Conservation (phyloP, 2,888 invertebrate genomes). For the Lycophotia porphyrea region DNA sequence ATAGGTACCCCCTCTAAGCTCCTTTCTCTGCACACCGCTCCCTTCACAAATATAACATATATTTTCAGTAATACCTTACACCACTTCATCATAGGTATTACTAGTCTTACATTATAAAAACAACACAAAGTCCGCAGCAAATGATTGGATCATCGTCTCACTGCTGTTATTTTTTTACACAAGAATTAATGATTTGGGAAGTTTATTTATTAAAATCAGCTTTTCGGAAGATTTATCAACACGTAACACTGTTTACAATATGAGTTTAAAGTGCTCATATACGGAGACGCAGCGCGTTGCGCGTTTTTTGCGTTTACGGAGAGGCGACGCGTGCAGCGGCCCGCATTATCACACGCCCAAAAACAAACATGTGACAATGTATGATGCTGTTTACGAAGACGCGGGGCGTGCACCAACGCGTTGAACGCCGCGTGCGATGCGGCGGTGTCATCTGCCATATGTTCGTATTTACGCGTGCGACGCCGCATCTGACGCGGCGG, state of each 20-base stretch:
- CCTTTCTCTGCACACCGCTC: constrained; percentile 57
- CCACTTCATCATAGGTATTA: background rate
- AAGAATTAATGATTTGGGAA: background rate
- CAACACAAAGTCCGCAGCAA: background rate
- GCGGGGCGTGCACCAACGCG: too few species aligned
- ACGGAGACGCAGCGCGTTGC: too few species aligned
- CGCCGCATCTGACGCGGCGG: too few species aligned
- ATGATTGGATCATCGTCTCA: background rate
- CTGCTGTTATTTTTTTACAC: background rate
- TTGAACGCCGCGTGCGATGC: too few species aligned
- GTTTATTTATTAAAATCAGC: background rate
- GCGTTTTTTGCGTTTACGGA: too few species aligned
- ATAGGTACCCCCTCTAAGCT: constrained; percentile 13
- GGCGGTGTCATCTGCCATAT: too few species aligned
- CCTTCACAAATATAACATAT: constrained; percentile 10
- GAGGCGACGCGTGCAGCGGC: too few species aligned
- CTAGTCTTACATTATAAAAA: background rate
- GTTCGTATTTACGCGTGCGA: too few species aligned
- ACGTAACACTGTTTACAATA: background rate
- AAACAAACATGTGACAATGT: too few species aligned
- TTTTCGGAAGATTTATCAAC: background rate
- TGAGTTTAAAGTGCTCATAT: too few species aligned
- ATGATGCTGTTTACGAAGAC: too few species aligned
- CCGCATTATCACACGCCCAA: too few species aligned
- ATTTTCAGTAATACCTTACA: constrained; percentile 18